Base-by-base conservation (phyloP, 2,888 invertebrate species). In the Netelia inedita region DNA sequence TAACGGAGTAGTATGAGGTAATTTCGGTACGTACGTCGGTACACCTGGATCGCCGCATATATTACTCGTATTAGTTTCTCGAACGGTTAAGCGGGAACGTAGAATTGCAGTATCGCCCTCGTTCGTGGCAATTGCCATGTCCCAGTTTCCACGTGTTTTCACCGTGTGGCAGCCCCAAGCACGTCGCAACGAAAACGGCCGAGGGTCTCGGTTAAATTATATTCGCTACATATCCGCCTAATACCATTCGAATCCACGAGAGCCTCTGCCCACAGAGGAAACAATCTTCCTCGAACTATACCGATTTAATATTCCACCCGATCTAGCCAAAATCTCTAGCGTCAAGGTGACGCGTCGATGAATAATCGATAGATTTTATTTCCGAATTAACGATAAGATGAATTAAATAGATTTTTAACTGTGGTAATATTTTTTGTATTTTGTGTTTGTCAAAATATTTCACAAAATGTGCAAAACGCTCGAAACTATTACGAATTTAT, bases 41-140 rank as follows among this genome's bases (percentile, higher is more conserved):
- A 69, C 16, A 57, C 19, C 19, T 23, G 28, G 23, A 10, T 9
- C 14, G 65, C 14, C 14, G 23, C 72, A 16, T 41, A 43, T 65
- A 19, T 57, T 43, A 79, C 79, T 72, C 43, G 72, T 68, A 57
- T 78, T 68, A 72, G 50, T 68, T 61, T 82, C 35, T 19, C 41
- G 50, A 66, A 78, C 41, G 74, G 66, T 28, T 14, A 53, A 41
- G 61, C 28, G 21, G 63, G 43, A 82, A 82, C 53, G 41, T 35
- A 53, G 21, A 79, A 66, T 43, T 41, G 53, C 63, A 50, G 16
- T 35, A 59, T 53, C 41, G 21, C 21, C 16, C 65, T 55, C 71
- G 79, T 79, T 72, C 41, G 19, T 65, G 65, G 41, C 72, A 79
- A 79, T 72, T 79, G 65, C 72, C 46, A 19, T 63, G 71, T 78